phyloP scores from a whole-genome alignment of 1,140 invertebrate genomes.

The Bradynema listronoti region DNA sequence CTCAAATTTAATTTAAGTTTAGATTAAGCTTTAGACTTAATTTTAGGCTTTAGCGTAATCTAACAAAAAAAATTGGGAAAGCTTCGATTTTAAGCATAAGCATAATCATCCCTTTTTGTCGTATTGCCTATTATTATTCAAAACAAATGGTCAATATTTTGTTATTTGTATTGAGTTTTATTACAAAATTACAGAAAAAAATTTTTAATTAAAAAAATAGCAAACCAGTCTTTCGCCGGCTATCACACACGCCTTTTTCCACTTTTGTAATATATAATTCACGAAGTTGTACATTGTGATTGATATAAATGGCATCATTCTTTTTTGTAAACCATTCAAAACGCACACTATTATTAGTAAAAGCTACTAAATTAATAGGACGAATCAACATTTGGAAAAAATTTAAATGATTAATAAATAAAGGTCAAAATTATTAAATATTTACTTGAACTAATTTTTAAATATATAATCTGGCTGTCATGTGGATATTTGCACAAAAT shows the following conservation, averaged over 20 bases:
- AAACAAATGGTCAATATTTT: no score
- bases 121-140: no score
- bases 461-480: conserved; percentile 42
- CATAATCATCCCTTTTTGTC: no score
- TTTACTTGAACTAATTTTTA: conserved; percentile 53
- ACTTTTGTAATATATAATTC: conserved; percentile 40
- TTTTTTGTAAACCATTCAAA: conserved; percentile 48
- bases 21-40: no score
- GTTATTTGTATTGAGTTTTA: no score
- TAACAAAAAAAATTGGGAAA: no score
- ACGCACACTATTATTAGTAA: conserved; percentile 40
- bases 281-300: conserved; percentile 47
- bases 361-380: conserved; percentile 44
- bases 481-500: conserved; percentile 56
- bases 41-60: no score
- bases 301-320: conserved; percentile 44
- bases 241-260: conserved; percentile 32
- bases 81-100: no score
- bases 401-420: not conserved
- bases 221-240: no score
- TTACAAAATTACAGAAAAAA: no score
- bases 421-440: conserved; percentile 1
- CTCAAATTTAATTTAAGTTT: no score
- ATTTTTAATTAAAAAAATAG: no score
- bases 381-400: not conserved